Conservation (phyloP, 2,888 invertebrate species). For the Lepetodrilus schrolli region DNA sequence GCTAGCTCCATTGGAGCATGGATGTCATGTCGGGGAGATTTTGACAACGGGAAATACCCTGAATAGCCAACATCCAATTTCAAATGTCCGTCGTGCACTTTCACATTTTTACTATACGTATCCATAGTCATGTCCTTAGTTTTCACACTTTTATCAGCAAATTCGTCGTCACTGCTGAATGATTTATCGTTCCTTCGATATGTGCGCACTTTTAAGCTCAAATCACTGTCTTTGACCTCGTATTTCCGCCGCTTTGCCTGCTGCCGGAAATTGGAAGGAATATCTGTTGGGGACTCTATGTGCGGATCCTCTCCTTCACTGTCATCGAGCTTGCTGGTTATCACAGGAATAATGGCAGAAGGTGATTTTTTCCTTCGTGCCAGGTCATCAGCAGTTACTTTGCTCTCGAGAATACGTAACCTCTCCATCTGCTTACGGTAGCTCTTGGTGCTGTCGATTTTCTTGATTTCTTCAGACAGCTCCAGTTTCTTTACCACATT, state of each 20-base stretch:
- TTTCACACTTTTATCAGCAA: slow-evolving; percentile 19
- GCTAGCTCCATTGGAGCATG: slow-evolving; percentile 19
- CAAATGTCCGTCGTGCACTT: slow-evolving; percentile 5
- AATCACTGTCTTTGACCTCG: slow-evolving; percentile 44
- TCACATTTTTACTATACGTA: slow-evolving; percentile 10
- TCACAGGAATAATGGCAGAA: not conserved
- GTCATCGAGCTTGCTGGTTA: slow-evolving; percentile 41
- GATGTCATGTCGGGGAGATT: slow-evolving; percentile 24
- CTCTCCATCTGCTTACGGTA: slow-evolving; percentile 70
- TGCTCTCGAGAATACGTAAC: slow-evolving; percentile 42
- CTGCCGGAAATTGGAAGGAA: slow-evolving; percentile 56
- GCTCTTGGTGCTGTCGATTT: slow-evolving; percentile 60
- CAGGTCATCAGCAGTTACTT: slow-evolving; percentile 19
- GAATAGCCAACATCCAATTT: slow-evolving; percentile 19
- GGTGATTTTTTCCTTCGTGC: not conserved
- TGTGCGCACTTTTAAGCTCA: slow-evolving; percentile 48
- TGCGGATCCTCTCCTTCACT: slow-evolving; percentile 54
- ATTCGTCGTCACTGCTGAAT: slow-evolving; percentile 63
- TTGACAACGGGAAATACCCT: slow-evolving; percentile 17
- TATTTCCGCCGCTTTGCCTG: slow-evolving; percentile 61
- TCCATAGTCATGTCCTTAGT: slow-evolving; percentile 12
- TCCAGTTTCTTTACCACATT: slow-evolving; percentile 41
- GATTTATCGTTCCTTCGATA: slow-evolving; percentile 54
- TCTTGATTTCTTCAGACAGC: slow-evolving; percentile 47
- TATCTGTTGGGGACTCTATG: slow-evolving; percentile 59